These are phyloP conservation scores for Gastrophysa polygoni DNA, from an alignment of 2,888 invertebrate species.

Conservation along the genomic window DNA sequence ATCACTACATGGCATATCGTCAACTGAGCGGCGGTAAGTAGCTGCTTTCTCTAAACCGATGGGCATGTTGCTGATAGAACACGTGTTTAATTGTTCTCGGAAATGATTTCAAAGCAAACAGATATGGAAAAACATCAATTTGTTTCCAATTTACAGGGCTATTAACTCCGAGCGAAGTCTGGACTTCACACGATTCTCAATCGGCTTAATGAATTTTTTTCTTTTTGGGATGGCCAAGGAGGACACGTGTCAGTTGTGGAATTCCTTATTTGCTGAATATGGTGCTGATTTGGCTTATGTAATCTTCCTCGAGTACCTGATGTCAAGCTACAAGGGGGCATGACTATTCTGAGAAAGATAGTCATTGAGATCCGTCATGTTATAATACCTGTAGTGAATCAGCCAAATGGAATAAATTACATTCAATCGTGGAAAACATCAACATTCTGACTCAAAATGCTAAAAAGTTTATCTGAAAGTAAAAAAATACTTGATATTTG, in stretches of 20 bases:
- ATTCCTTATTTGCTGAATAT: slow-evolving; percentile 6
- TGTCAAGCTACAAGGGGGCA: not conserved
- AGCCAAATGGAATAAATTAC: no score
- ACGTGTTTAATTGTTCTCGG: slow-evolving; percentile 42
- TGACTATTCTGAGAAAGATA: no score
- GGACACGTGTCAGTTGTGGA: slow-evolving; percentile 13
- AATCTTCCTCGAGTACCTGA: not conserved
- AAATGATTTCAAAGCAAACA: slow-evolving; percentile 34
- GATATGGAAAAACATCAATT: slow-evolving; percentile 37
- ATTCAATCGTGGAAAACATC: no score
- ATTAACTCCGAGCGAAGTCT: slow-evolving; percentile 30
- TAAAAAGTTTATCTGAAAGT: no score
- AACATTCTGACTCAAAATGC: no score
- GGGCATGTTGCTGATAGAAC: slow-evolving; percentile 34
- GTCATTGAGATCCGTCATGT: no score
- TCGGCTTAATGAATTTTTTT: slow-evolving; percentile 22
- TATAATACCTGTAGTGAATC: no score
- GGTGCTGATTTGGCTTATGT: not conserved
- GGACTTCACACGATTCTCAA: slow-evolving; percentile 18
- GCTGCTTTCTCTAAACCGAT: slow-evolving; percentile 38
- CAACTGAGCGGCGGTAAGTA: slow-evolving; percentile 19
- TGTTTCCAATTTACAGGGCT: slow-evolving; percentile 37
- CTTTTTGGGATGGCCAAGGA: slow-evolving; percentile 16
- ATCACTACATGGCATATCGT: slow-evolving; percentile 10
- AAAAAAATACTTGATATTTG: no score